These are phyloP conservation scores for Melanotaenia maccullochi DNA, from an alignment of 2,797 vertebrate species.

Conservation along the genomic window DNA sequence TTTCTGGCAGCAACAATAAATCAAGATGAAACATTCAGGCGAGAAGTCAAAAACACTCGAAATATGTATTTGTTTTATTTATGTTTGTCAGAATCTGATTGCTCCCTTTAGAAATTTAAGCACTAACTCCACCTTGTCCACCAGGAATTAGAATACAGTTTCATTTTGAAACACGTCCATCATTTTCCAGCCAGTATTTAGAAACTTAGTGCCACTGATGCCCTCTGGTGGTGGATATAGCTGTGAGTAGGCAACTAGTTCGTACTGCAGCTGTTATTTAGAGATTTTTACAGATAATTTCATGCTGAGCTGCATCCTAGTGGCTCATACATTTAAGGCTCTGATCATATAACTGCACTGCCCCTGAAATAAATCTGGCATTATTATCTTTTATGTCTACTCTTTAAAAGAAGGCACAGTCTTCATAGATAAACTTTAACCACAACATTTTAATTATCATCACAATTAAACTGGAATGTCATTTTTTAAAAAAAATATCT, in stretches of 20 bases:
- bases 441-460: slow-evolving; percentile 52
- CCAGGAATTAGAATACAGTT: slow-evolving; percentile 36
- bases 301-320: not conserved
- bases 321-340: not conserved
- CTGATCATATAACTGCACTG: not conserved
- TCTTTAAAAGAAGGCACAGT: not conserved
- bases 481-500: slow-evolving; percentile 39
- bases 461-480: slow-evolving; percentile 35
- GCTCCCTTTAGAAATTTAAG: slow-evolving; percentile 39
- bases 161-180: slow-evolving; percentile 38
- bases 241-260: not conserved
- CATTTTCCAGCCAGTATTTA: slow-evolving; percentile 48
- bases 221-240: slow-evolving; percentile 71
- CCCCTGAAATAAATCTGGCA: not conserved
- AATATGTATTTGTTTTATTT: slow-evolving; percentile 43
- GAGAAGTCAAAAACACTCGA: slow-evolving; percentile 53
- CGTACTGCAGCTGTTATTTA: not conserved
- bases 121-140: slow-evolving; percentile 43
- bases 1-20: slow-evolving; percentile 59
- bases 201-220: slow-evolving; percentile 57
- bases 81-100: slow-evolving; percentile 34
- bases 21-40: slow-evolving; percentile 76
- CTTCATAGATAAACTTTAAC: slow-evolving; percentile 5
- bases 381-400: not conserved
- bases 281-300: not conserved